Base-by-base conservation (phyloP, 1,140 invertebrate species). In the Drosophila nigrodunni region DNA sequence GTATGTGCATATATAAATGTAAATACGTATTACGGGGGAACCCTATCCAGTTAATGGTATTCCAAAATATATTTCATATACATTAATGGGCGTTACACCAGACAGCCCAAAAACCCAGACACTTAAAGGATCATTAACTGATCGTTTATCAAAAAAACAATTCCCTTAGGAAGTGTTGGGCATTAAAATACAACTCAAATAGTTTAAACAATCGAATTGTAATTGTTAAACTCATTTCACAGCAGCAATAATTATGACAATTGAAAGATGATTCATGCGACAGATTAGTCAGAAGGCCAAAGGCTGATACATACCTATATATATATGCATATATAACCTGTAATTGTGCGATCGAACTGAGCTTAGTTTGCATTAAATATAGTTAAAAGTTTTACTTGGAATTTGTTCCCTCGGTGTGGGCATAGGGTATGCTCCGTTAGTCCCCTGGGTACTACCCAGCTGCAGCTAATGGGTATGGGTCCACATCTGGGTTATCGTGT, bases 91-190 rank as follows among this genome's bases (percentile, higher is more conserved):
- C 83, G 69, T 80, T 88, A 58, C 78, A 71, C 67, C 47, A 61
- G 58, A 15, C 35, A n/a, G 3, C 25, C 25, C 25, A 30, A 30
- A 30, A 30, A 30, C 25, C 25, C 25, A 15, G 15, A 15, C 65
- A 82, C 69, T 67, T 71, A 57, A 87, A 88, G 83, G 77, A 88
- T 74, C 83, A 82, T 87, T 87, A 87, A 61, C 41, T 37, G 35
- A 62, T 69, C 58, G 58, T 74, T 57, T 50, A 62, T 70, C 72
- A 62, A 62, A 62, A 41, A n/a, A 44, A 43, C 10, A 35, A 62
- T 41, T n/a, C 65, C 41, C 47, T 30, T 8, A 37, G 49, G 61
- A 43, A 54, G 13, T 39, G 49, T 34, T 11, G 50, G 50, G 50
- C 15, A 35, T 37, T 35, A 13, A 18, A 35, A 21, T 43, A 1